Conservation (phyloP, 2,797 vertebrate species). For the Poecilia picta region DNA sequence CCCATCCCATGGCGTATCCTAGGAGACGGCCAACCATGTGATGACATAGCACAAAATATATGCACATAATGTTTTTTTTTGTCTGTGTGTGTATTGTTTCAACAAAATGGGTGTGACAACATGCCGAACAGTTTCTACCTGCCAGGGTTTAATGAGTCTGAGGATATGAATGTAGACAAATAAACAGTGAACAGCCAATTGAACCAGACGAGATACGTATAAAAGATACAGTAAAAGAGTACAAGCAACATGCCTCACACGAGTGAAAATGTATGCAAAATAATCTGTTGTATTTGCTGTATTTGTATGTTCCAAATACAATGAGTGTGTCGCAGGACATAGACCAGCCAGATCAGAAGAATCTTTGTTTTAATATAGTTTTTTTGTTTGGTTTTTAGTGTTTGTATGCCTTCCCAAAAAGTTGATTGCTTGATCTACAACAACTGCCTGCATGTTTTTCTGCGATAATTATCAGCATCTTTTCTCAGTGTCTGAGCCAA, state of each 20-base stretch:
- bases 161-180: neutral
- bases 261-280: neutral
- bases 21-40: conserved; percentile 39
- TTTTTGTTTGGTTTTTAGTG: neutral
- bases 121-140: conserved; percentile 7
- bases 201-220: neutral
- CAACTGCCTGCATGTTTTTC: neutral
- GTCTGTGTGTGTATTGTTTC: neutral
- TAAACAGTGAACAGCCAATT: neutral
- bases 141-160: neutral
- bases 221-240: neutral
- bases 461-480: neutral
- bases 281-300: no score
- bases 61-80: neutral
- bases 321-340: neutral
- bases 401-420: neutral
- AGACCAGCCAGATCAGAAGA: neutral
- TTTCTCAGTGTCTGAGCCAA: neutral
- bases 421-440: neutral
- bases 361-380: neutral
- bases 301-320: neutral
- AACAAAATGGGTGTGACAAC: neutral
- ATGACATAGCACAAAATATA: conserved; percentile 7
- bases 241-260: neutral
- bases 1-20: conserved; percentile 98